Conservation (phyloP, 2,113 vertebrate genomes). For the Triplophysa rosa region DNA sequence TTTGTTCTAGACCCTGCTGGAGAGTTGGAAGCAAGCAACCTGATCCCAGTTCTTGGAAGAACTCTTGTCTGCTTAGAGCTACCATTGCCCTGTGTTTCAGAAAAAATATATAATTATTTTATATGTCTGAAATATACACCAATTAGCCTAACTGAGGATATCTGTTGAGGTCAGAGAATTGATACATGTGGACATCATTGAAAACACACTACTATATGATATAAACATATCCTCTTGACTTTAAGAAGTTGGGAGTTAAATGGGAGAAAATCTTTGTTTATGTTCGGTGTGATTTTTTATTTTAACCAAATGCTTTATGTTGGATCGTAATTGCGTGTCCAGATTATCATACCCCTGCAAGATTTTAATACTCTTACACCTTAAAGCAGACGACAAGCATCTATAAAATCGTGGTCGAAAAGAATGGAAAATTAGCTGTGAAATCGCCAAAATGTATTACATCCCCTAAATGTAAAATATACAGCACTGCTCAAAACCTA, state of each 20-base stretch:
- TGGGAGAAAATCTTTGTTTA: not conserved
- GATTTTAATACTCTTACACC: not conserved
- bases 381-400: constrained; percentile 14
- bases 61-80: constrained; percentile 68
- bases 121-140: not conserved
- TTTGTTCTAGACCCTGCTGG: constrained; percentile 82
- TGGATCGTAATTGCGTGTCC: not conserved
- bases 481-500: not conserved
- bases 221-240: not conserved
- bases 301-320: not conserved
- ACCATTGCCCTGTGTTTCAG: constrained; percentile 33
- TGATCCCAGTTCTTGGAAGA: constrained; percentile 79
- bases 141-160: not conserved
- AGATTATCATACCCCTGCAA: constrained; percentile 1
- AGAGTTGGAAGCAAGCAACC: constrained; percentile 80
- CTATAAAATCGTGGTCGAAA: not conserved
- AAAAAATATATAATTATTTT: not conserved
- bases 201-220: not conserved
- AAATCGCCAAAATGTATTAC: not conserved
- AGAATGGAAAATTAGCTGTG: not conserved
- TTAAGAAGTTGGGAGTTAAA: not conserved
- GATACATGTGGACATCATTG: too few relatives aligned
- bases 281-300: not conserved
- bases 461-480: not conserved
- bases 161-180: not conserved